Percentiles rank a stretch among this genome's conserved stretches.
These are phyloP conservation scores for Phyllotis vaccarum DNA, from an alignment of 2,797 vertebrate genomes.

Conservation along the genomic window DNA sequence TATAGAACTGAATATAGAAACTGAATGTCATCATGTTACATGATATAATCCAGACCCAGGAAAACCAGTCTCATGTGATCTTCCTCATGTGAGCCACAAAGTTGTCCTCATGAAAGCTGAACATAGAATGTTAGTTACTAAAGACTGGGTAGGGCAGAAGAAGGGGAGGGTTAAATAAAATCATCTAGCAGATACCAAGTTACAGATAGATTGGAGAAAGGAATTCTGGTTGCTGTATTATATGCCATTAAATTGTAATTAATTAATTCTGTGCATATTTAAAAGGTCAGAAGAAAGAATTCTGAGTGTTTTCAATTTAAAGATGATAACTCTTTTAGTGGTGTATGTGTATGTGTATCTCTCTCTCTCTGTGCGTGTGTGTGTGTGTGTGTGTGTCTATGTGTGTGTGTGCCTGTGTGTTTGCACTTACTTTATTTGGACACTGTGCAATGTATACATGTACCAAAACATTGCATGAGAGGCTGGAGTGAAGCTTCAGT, in stretches of 20 bases:
- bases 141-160: not conserved
- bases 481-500: not conserved
- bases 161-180: no score
- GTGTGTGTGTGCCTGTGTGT: not conserved
- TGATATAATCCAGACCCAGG: not conserved
- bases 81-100: not conserved
- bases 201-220: not conserved
- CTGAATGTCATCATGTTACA: not conserved
- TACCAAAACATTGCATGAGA: not conserved
- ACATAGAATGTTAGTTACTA: not conserved
- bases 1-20: not conserved
- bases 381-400: not conserved
- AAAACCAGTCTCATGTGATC: not conserved
- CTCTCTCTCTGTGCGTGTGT: no score
- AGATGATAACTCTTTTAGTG: not conserved
- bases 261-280: not conserved
- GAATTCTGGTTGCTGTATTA: not conserved
- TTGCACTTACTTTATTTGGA: not conserved
- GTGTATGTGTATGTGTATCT: no score
- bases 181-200: not conserved
- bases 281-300: not conserved
- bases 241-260: not conserved
- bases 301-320: not conserved
- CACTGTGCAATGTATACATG: not conserved
- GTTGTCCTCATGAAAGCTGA: not conserved